Evolutionary conservation across 2,113 vertebrate species (phyloP), one percentile per base, ranked within the genome.

Genomic region (Rhombomys opimus): DNA sequence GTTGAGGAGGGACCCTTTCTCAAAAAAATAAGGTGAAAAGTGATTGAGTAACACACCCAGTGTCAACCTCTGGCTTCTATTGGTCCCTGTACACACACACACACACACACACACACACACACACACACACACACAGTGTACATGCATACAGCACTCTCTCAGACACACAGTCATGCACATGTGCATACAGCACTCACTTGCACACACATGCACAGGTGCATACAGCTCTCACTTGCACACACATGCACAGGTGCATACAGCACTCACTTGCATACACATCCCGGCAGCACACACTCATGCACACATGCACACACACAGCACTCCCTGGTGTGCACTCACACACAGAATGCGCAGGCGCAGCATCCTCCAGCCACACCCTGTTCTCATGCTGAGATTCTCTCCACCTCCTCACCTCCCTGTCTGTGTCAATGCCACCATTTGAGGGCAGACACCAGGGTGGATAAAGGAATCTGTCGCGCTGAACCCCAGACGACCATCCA

Each of bases 371-470:
- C 57, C 14, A n/a, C 30, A 5, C 4, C 2, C 35, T 9, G 9
- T 41, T 86, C 61, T 76, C 12, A 7, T 23, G 6, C 7, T 9
- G 35, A 84, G 17, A 22, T 65, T 17, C 12, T 32, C 30, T 35
- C 23, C 30, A 23, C 41, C 14, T 68, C 4, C 38, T 63, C 4
- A 0, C 0, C 3, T 5, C n/a, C n/a, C 25, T 5, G 3, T 0
- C 72, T 0, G 32, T 7, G 32, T 22, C 12, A 0, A 50, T 7
- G 13, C 77, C 27, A 17, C 92, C 88, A 50, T 50, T 38, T 9
- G 3, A 20, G 38, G 65, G 25, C 17, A 63, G 65, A 86, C 65
- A 3, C 2, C 0, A 35, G 63, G 41, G 57, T 59, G 2, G 12
- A 27, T 52, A 30, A 50, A 87, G 91, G 8, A 57, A 41, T 14